Percentiles rank a stretch among this genome's conserved stretches.
phyloP scores from a whole-genome alignment of 2,888 invertebrate genomes.

The Nephrotoma flavescens region DNA sequence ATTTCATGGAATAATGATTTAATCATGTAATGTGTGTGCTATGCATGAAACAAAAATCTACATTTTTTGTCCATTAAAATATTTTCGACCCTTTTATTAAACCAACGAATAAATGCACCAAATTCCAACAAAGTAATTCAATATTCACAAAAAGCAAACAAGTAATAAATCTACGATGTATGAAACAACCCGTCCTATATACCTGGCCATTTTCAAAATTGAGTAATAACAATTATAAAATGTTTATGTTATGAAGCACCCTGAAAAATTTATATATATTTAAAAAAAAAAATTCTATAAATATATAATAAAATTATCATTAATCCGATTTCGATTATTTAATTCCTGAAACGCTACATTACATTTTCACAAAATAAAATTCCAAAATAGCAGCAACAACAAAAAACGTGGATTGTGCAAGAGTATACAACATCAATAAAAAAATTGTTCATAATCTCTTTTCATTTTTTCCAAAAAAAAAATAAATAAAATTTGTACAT shows the following conservation, averaged over 20 bases:
- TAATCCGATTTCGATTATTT: not conserved
- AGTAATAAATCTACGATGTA: not conserved
- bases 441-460: not conserved
- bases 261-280: not conserved
- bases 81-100: not conserved
- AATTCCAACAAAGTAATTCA: not conserved
- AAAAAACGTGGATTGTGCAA: not conserved
- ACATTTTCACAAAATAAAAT: not conserved
- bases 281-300: not conserved
- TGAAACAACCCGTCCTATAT: not conserved
- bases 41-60: too few relatives aligned
- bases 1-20: too few relatives aligned
- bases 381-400: not conserved
- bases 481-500: not conserved
- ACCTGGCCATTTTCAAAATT: not conserved
- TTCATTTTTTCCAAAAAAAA: not conserved
- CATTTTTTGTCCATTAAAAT: not conserved
- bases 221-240: not conserved
- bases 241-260: not conserved
- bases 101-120: not conserved
- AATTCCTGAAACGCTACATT: not conserved
- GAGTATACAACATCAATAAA: not conserved
- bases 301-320: not conserved
- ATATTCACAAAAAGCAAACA: not conserved
- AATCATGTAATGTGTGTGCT: too few relatives aligned